These are phyloP conservation scores for rabbit (Oryctolagus cuniculus) DNA, from an alignment of 2,113 vertebrate species.

Conservation along the genomic window DNA sequence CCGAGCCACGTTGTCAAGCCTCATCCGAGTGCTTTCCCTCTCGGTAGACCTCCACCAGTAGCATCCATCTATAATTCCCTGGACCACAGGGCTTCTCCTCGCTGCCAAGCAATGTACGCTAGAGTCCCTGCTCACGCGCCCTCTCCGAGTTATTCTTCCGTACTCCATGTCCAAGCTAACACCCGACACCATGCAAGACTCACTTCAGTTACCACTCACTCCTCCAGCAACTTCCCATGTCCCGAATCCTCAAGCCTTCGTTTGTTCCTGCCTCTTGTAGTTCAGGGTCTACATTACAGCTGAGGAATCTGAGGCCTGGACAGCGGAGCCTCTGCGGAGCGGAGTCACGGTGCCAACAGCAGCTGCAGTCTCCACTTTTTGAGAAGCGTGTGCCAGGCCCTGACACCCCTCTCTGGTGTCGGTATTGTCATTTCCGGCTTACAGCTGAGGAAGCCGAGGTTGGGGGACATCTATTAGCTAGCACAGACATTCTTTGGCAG, in stretches of 20 bases:
- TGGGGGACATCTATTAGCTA: too few species aligned
- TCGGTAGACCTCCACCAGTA: neutral
- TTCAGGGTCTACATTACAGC: too few species aligned
- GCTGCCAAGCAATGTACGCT: accelerated
- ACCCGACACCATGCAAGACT: neutral
- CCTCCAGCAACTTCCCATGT: neutral
- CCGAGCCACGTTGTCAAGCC: neutral
- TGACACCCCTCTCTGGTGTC: too few species aligned
- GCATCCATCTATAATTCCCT: accelerated
- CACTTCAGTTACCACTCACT: neutral
- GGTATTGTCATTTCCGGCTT: neutral
- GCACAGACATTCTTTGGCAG: accelerated
- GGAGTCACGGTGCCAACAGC: neutral
- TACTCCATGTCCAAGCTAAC: neutral
- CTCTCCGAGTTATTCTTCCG: neutral
- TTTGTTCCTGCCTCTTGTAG: neutral
- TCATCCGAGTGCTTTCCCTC: neutral
- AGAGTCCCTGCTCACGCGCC: neutral
- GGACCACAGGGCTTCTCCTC: neutral
- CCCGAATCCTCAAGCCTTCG: neutral
- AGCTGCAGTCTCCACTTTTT: too few species aligned
- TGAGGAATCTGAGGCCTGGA: neutral
- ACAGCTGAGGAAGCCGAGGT: neutral
- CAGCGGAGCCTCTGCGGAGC: neutral
- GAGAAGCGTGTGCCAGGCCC: neutral